Evolutionary conservation across 2,113 vertebrate species (phyloP).

Genomic region (Conger conger): DNA sequence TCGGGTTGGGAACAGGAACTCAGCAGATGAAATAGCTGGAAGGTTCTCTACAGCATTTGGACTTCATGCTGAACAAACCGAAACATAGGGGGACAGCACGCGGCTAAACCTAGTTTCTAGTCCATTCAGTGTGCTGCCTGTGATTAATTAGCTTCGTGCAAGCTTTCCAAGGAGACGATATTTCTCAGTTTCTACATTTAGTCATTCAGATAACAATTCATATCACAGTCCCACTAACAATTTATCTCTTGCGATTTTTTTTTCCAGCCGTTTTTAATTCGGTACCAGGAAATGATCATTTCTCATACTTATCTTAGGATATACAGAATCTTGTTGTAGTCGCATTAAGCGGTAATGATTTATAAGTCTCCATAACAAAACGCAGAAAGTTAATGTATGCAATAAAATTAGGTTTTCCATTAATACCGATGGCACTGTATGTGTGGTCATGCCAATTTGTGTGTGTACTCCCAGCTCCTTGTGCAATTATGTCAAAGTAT

Average conservation of each 20-base stretch:
- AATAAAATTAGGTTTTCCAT: conserved; percentile 31
- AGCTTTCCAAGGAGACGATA: conserved; percentile 33
- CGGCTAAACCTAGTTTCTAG: not conserved
- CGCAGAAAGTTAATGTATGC: conserved; percentile 67
- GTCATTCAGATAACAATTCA: conserved; percentile 27
- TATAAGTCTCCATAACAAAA: conserved; percentile 74
- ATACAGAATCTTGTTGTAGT: conserved; percentile 68
- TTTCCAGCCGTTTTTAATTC: conserved; percentile 69
- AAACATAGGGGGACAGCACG: not conserved
- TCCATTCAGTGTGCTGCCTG: conserved; percentile 13
- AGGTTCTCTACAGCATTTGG: not conserved
- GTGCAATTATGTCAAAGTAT: not conserved
- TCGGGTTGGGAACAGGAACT: not conserved
- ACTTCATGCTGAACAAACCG: not conserved
- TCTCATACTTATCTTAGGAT: conserved; percentile 78
- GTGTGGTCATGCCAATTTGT: not conserved
- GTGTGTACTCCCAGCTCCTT: not conserved
- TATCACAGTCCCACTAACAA: conserved; percentile 42
- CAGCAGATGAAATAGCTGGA: not conserved
- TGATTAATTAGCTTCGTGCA: conserved; percentile 40
- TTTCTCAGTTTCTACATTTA: conserved; percentile 34
- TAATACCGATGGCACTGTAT: conserved; percentile 16
- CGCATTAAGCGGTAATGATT: conserved; percentile 76
- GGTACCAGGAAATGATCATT: conserved; percentile 66
- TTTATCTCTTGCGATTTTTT: conserved; percentile 68